These are phyloP conservation scores for Tetheella fluctuosa DNA, from an alignment of 2,888 invertebrate genomes.

Conservation along the genomic window DNA sequence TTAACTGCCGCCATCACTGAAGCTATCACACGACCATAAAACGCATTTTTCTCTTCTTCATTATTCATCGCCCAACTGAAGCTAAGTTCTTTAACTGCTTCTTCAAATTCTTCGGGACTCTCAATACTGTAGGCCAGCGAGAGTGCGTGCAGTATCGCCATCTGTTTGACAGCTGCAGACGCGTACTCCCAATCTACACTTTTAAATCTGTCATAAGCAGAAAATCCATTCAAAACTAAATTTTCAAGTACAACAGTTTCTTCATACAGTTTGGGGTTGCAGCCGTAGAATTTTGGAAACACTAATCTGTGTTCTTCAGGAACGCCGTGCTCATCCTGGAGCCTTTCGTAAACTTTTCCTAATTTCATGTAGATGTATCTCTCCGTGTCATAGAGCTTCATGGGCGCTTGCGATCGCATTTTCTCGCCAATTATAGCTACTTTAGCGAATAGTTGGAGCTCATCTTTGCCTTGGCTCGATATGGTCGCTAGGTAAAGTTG, in stretches of 20 bases:
- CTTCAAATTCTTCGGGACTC: conserved; percentile 53
- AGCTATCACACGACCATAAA: conserved; percentile 21
- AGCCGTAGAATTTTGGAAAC: conserved; percentile 56
- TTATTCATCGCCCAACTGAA: conserved; percentile 25
- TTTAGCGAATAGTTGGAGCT: conserved; percentile 55
- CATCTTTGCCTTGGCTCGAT: conserved; percentile 23
- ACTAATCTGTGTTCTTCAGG: conserved; percentile 43
- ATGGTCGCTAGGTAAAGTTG: conserved; percentile 37
- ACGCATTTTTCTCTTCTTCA: conserved; percentile 19
- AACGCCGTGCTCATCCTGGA: conserved; percentile 47
- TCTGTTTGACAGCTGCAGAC: conserved; percentile 43
- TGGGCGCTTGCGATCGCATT: conserved; percentile 38
- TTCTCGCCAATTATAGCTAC: conserved; percentile 51
- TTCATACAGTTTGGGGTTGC: conserved; percentile 32
- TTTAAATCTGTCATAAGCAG: conserved; percentile 50
- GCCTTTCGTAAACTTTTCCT: conserved; percentile 37
- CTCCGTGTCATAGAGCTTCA: conserved; percentile 51
- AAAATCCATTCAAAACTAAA: conserved; percentile 51
- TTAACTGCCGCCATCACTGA: conserved; percentile 30
- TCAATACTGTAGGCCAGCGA: conserved; percentile 51
- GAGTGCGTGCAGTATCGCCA: conserved; percentile 71
- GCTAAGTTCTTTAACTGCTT: conserved; percentile 31
- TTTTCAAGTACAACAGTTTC: conserved; percentile 66
- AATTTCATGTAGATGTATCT: conserved; percentile 51
- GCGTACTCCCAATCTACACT: conserved; percentile 63